Percentiles rank a stretch among this genome's conserved stretches.
Evolutionary conservation across 2,113 vertebrate species (phyloP).

Genomic region (Tretioscincus oriximinensis): DNA sequence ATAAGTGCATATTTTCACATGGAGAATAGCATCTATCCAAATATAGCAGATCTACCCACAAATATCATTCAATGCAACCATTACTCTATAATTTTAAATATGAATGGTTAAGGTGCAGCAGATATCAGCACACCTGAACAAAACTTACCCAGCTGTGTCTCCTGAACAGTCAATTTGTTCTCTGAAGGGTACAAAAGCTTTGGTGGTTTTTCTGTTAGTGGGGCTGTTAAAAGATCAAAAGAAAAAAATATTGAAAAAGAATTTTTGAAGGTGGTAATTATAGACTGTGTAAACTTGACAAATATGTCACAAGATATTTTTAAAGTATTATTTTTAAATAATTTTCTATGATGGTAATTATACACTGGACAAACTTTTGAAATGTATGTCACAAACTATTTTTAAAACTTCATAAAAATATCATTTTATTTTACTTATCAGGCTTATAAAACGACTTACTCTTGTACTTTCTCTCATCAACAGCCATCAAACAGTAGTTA

Average conservation of each 20-base stretch:
- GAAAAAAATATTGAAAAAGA: constrained; percentile 36
- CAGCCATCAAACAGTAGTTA: no score
- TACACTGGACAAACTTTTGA: background rate
- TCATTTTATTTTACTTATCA: background rate
- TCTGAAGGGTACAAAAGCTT: constrained; percentile 93
- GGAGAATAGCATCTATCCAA: background rate
- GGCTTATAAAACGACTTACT: background rate
- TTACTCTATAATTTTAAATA: background rate
- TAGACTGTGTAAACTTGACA: background rate
- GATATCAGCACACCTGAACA: constrained; percentile 30
- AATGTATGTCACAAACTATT: background rate
- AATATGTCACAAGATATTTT: background rate
- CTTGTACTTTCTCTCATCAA: no score
- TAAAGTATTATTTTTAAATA: background rate
- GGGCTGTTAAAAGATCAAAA: constrained; percentile 80
- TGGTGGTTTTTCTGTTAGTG: constrained; percentile 95
- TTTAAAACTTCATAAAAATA: background rate
- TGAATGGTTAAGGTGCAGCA: constrained; percentile 16
- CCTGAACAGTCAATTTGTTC: constrained; percentile 88
- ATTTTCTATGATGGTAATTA: constrained; percentile 21
- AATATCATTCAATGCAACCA: background rate
- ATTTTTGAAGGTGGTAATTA: constrained; percentile 24
- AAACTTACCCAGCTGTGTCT: constrained; percentile 90
- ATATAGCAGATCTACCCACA: background rate
- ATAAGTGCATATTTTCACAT: background rate